Evolutionary conservation across 2,797 vertebrate species (phyloP).

Genomic region (Sebastes wilsoni): DNA sequence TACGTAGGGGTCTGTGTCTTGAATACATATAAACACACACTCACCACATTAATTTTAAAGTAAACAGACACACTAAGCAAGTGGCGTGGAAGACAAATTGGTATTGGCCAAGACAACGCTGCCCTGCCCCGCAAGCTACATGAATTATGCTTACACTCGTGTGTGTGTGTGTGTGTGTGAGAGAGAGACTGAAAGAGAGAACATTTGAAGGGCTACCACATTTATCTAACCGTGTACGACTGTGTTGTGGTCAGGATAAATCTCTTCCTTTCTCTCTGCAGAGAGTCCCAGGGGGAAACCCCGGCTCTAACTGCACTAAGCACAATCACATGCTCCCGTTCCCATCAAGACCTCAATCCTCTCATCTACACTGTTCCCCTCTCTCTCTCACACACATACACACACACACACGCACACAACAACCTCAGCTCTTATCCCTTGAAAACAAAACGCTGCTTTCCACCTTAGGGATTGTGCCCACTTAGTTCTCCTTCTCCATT

Average conservation of each 20-base stretch:
- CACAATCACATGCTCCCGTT: conserved; percentile 76
- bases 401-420: neutral
- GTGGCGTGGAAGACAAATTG: conserved; percentile 60
- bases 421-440: conserved; percentile 28
- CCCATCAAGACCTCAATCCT: conserved; percentile 56
- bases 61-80: conserved; percentile 63
- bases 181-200: conserved; percentile 9
- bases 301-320: conserved; percentile 65
- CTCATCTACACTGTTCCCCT: conserved; percentile 30
- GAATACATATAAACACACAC: conserved; percentile 69
- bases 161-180: neutral
- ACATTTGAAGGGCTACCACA: conserved; percentile 61
- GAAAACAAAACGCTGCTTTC: conserved; percentile 38
- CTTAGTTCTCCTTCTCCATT: conserved; percentile 53
- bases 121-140: conserved; percentile 33
- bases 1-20: conserved; percentile 37
- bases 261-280: conserved; percentile 57
- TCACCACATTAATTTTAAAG: conserved; percentile 62
- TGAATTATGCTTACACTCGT: conserved; percentile 42
- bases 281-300: conserved; percentile 63
- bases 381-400: neutral
- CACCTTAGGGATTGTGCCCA: conserved; percentile 33
- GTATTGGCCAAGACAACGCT: conserved; percentile 33
- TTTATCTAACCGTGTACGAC: conserved; percentile 66
- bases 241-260: conserved; percentile 72